A percentile compares a stretch with the other conserved stretches of the same genome.
Conservation (phyloP, 2,797 vertebrate species). For the Falco biarmicus region DNA sequence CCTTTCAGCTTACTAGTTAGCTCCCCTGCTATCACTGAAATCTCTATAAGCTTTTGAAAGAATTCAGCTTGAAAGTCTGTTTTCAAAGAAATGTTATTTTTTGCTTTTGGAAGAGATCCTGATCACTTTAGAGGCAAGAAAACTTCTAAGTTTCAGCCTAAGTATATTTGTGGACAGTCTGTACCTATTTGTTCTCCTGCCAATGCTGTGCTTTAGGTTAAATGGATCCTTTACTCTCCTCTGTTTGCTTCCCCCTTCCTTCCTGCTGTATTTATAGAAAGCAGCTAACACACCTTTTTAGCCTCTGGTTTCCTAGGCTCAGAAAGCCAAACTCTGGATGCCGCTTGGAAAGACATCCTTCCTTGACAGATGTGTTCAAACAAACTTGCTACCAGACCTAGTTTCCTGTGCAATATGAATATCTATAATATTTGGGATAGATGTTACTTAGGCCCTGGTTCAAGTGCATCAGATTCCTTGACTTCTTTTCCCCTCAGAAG, state of each 20-base stretch:
- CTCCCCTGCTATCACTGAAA: conserved; percentile 3
- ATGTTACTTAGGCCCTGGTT: not conserved
- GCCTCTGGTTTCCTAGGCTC: not conserved
- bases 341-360: not conserved
- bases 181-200: conserved; percentile 37
- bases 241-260: not conserved
- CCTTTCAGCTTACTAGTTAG: not conserved
- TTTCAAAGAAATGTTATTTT: conserved; percentile 26
- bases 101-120: not conserved
- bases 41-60: not conserved
- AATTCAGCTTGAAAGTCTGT: not conserved
- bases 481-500: not conserved
- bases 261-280: conserved; percentile 27
- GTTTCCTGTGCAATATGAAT: not conserved
- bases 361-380: not conserved
- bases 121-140: not conserved
- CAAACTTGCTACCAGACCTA: not conserved
- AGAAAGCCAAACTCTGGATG: not conserved
- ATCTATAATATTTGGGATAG: not conserved
- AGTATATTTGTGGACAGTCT: conserved; percentile 30
- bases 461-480: not conserved
- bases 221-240: conserved; percentile 36
- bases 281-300: not conserved
- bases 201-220: conserved; percentile 5
- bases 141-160: conserved; percentile 47